Evolutionary conservation across 2,888 invertebrate species (phyloP), one percentile per base, ranked within the genome.

Genomic region (Fragum whitleyi): DNA sequence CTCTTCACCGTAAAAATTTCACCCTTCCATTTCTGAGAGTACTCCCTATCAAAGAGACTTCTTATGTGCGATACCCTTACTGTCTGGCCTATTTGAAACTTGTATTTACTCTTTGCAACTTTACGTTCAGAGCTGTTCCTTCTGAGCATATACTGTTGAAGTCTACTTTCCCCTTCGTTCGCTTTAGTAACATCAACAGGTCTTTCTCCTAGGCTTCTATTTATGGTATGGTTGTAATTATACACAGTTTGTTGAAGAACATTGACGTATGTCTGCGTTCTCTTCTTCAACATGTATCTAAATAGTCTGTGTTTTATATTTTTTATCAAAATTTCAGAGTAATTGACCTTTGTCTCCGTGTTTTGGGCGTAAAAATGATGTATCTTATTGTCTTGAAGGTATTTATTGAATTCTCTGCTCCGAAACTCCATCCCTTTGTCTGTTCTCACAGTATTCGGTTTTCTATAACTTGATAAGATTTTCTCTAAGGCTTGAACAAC

Each of bases 331-430:
- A 74, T 42, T 55, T 79, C 79, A 1, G 72, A 71, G n/a, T 77
- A 83, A 26, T 74, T 69, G 7, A 74, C 79, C 59, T 79, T 83
- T 0, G 77, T 83, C 53, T 83, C 83, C 16, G 71, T 81, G 29
- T 80, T 80, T 1, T 28, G 36, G 3, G 80, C 28, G 26, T 59
- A 55, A 16, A 75, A 53, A 23, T 80, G 80, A 51, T 76, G 55
- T 51, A 80, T 73, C 19, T 42, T 21, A 5, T 21, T 11, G 2
- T 21, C 2, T 21, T 76, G 47, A 2, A 80, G 32, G 21, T 72
- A 76, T 39, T 76, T 76, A 23, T 68, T 68, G 0, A 72, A 72
- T 3, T 80, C 76, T 59, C 53, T 76, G 9, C 14, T 53, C n/a
- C 61, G 11, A 68, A 47, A 47, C 29, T 39, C 77, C 81, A 42